Percentiles rank a stretch among this genome's conserved stretches.
Conservation (phyloP, 2,888 invertebrate genomes). For the Terebella lapidaria region DNA sequence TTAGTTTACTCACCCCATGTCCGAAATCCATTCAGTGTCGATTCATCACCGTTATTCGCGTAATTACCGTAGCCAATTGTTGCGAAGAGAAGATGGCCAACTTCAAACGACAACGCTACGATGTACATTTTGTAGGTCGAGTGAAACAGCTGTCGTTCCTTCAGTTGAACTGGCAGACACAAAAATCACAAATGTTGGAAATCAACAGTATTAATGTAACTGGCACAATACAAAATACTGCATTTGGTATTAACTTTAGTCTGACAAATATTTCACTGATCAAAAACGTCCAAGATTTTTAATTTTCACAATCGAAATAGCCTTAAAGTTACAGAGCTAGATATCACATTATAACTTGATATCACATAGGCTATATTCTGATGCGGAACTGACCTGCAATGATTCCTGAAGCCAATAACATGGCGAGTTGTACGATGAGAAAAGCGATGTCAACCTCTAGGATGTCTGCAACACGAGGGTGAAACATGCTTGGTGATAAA, state of each 20-base stretch:
- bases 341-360: too few species aligned
- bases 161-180: constrained; percentile 45
- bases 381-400: constrained; percentile 13
- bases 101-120: constrained; percentile 66
- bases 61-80: constrained; percentile 72
- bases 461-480: constrained; percentile 64
- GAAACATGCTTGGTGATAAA: too few species aligned
- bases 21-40: constrained; percentile 44
- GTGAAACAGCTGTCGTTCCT: constrained; percentile 75
- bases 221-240: too few species aligned
- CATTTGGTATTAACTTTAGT: background rate
- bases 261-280: background rate
- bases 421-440: constrained; percentile 67
- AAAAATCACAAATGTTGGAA: too few species aligned
- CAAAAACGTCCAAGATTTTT: too few species aligned
- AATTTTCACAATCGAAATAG: too few species aligned
- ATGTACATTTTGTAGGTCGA: constrained; percentile 83
- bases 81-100: constrained; percentile 65
- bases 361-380: too few species aligned
- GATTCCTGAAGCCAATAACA: constrained; percentile 49
- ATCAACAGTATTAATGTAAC: too few species aligned
- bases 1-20: constrained; percentile 53
- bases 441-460: constrained; percentile 75
- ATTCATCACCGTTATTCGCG: constrained; percentile 69
- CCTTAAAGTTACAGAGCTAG: too few species aligned